A percentile compares a stretch with the other conserved stretches of the same genome.
These are phyloP conservation scores for Mythimna loreyi DNA, from an alignment of 2,888 invertebrate genomes.

Conservation along the genomic window DNA sequence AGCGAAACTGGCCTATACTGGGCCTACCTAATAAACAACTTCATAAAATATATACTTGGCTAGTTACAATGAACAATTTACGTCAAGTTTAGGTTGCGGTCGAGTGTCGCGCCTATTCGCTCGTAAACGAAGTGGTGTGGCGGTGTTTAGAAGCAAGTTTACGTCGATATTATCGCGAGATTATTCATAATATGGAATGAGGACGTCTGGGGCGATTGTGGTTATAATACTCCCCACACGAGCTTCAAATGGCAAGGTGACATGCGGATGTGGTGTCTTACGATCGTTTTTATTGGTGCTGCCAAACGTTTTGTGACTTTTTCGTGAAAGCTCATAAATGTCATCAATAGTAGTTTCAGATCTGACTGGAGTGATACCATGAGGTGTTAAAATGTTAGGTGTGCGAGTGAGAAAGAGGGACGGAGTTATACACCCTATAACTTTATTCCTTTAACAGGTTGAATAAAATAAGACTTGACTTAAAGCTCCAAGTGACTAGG, in stretches of 20 bases:
- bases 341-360: too few relatives aligned
- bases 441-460: too few relatives aligned
- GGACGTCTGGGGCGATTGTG: conserved; percentile 73
- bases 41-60: conserved; percentile 29
- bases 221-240: conserved; percentile 58
- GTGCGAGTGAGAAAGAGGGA: too few relatives aligned
- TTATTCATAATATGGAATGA: conserved; percentile 79
- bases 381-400: too few relatives aligned
- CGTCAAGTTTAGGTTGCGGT: conserved; percentile 65
- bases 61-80: conserved; percentile 56
- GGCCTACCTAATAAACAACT: conserved; percentile 10
- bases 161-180: conserved; percentile 69
- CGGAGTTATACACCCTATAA: too few relatives aligned
- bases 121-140: conserved; percentile 72
- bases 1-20: conserved; percentile 8
- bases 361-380: too few relatives aligned
- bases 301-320: neutral
- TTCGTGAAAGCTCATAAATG: neutral
- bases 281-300: neutral
- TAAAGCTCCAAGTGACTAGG: too few relatives aligned
- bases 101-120: conserved; percentile 62
- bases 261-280: conserved; percentile 14
- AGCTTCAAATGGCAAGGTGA: conserved; percentile 54
- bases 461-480: too few relatives aligned
- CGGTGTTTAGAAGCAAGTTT: conserved; percentile 64